A percentile compares a stretch with the other conserved stretches of the same genome.
Evolutionary conservation across 2,888 invertebrate species (phyloP).

Genomic region (Euplexia lucipara): DNA sequence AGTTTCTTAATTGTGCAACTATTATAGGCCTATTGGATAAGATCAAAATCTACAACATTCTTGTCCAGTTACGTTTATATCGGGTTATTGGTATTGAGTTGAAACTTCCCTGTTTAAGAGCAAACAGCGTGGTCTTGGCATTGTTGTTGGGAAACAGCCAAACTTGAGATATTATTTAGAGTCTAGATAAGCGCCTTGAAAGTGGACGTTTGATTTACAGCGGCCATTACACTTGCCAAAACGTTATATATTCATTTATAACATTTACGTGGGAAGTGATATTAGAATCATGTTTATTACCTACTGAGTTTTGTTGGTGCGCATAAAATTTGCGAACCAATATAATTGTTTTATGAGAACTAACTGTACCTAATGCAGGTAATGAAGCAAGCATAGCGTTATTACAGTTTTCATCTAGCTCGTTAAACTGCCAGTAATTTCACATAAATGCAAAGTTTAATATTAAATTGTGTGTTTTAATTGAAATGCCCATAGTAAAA

Average conservation of each 20-base stretch:
- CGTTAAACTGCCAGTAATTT: slow-evolving; percentile 6
- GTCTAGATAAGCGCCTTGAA: slow-evolving; percentile 52
- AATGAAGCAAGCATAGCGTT: slow-evolving; percentile 24
- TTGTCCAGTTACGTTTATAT: slow-evolving; percentile 28
- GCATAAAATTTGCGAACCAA: slow-evolving; percentile 20
- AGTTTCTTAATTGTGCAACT: slow-evolving; percentile 44
- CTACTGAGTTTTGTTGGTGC: slow-evolving; percentile 20
- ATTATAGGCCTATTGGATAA: slow-evolving; percentile 30
- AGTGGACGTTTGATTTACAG: slow-evolving; percentile 53
- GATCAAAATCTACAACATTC: slow-evolving; percentile 47
- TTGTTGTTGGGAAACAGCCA: slow-evolving; percentile 52
- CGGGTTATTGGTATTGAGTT: slow-evolving; percentile 24
- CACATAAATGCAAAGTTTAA: slow-evolving; percentile 10
- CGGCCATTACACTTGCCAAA: slow-evolving; percentile 55
- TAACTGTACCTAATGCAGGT: slow-evolving; percentile 3
- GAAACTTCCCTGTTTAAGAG: slow-evolving; percentile 29
- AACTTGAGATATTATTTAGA: slow-evolving; percentile 47
- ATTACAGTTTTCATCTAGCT: slow-evolving; percentile 18
- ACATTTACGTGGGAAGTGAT: slow-evolving; percentile 54
- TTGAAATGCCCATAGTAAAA: slow-evolving; percentile 32
- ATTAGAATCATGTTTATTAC: slow-evolving; percentile 37
- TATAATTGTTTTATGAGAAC: slow-evolving; percentile 31
- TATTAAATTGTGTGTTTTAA: slow-evolving; percentile 29
- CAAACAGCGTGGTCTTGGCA: slow-evolving; percentile 41
- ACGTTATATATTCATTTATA: slow-evolving; percentile 44